phyloP scores from a whole-genome alignment of 2,888 invertebrate genomes.

The Eretmocerus hayati region DNA sequence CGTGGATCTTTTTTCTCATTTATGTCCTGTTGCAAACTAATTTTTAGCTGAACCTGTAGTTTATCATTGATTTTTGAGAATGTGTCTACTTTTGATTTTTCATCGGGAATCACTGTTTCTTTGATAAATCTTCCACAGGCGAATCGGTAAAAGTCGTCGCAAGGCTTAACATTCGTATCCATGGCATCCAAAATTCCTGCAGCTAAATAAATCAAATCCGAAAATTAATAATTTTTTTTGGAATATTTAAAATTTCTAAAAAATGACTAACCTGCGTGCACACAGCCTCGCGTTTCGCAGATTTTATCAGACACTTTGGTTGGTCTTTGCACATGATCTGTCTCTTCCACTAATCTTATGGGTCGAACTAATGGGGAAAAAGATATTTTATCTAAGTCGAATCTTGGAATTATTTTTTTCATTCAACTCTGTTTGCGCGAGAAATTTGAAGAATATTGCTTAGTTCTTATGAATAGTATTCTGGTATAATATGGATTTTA shows the following conservation, averaged over 20 bases:
- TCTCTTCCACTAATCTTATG: too few relatives aligned
- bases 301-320: constrained; percentile 32
- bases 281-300: constrained; percentile 70
- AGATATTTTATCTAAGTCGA: too few relatives aligned
- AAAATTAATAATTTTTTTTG: background rate
- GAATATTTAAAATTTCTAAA: background rate
- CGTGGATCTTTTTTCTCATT: constrained; percentile 53
- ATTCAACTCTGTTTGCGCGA: too few relatives aligned
- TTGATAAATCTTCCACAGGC: constrained; percentile 71
- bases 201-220: constrained; percentile 47
- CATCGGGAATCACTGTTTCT: constrained; percentile 68
- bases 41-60: constrained; percentile 64
- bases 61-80: constrained; percentile 69
- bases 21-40: constrained; percentile 59
- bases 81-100: constrained; percentile 69
- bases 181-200: constrained; percentile 63
- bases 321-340: background rate
- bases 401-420: too few relatives aligned
- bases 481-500: too few relatives aligned
- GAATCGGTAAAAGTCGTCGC: constrained; percentile 75
- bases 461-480: too few relatives aligned
- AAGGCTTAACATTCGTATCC: constrained; percentile 65
- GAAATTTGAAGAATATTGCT: too few relatives aligned
- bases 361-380: too few relatives aligned
- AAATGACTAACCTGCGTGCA: constrained; percentile 59